Conservation (phyloP, 2,113 vertebrate genomes). For the Strigops habroptila region DNA sequence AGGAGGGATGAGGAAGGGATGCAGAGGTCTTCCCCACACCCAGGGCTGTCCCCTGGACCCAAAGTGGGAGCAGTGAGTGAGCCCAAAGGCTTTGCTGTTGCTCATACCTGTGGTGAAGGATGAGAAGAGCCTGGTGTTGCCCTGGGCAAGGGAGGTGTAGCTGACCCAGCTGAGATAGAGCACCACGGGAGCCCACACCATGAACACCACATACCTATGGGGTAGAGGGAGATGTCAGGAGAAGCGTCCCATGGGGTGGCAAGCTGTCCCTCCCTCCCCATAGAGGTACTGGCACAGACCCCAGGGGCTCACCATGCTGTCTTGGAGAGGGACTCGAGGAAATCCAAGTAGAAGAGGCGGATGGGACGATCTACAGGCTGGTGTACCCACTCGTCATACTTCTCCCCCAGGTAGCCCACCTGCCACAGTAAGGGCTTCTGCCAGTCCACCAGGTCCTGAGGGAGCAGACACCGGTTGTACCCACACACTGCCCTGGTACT, state of each 20-base stretch:
- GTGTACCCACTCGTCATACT: slow-evolving; percentile 94
- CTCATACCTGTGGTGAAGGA: slow-evolving; percentile 76
- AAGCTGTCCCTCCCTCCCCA: accelerated
- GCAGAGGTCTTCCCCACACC: background rate
- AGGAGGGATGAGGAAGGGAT: background rate
- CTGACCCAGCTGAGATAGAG: slow-evolving; percentile 85
- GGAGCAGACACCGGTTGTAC: background rate
- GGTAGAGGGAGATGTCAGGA: background rate
- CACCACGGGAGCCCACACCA: slow-evolving; percentile 89
- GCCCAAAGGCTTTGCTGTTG: background rate
- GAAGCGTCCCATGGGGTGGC: accelerated
- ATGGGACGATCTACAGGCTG: slow-evolving; percentile 92
- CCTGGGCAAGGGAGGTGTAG: slow-evolving; percentile 81
- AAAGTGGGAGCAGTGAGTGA: accelerated
- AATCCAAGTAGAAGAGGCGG: slow-evolving; percentile 88
- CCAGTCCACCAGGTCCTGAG: slow-evolving; percentile 95
- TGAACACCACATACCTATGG: slow-evolving; percentile 86
- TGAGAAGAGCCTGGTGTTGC: slow-evolving; percentile 78
- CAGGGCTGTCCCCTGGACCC: background rate
- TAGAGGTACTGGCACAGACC: background rate
- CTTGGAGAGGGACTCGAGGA: slow-evolving; percentile 88
- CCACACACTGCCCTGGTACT: background rate
- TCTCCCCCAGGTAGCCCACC: slow-evolving; percentile 90
- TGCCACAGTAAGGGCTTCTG: slow-evolving; percentile 92
- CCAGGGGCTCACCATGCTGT: slow-evolving; percentile 82